Percentiles rank a stretch among this genome's conserved stretches.
These are phyloP conservation scores for Drosophila azteca DNA, from an alignment of 1,140 invertebrate genomes.

Conservation along the genomic window DNA sequence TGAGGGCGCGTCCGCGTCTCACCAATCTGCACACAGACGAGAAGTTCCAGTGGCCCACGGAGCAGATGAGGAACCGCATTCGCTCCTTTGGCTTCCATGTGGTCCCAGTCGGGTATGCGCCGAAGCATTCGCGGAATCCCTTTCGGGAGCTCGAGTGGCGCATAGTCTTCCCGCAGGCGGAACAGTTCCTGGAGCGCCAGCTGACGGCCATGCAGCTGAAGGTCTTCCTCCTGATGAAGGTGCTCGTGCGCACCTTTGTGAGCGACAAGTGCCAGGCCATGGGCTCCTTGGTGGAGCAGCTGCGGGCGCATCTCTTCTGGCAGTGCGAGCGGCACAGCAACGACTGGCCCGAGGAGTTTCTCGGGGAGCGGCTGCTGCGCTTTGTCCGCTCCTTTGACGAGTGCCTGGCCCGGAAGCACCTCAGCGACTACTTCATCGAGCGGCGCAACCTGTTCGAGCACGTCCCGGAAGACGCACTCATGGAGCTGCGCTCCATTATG, in stretches of 20 bases:
- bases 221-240: slow-evolving; percentile 87
- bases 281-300: slow-evolving; percentile 85
- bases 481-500: slow-evolving; percentile 87
- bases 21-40: slow-evolving; percentile 85
- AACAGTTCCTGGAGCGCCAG: slow-evolving; percentile 88
- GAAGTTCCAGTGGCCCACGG: slow-evolving; percentile 88
- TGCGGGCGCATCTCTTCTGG: slow-evolving; percentile 91
- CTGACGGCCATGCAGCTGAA: slow-evolving; percentile 88
- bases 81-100: slow-evolving; percentile 88
- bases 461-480: slow-evolving; percentile 87
- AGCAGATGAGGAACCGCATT: slow-evolving; percentile 87
- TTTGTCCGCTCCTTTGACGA: slow-evolving; percentile 87
- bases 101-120: slow-evolving; percentile 87
- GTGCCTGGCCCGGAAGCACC: slow-evolving; percentile 84
- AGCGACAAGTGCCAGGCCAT: slow-evolving; percentile 67
- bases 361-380: slow-evolving; percentile 87
- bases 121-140: slow-evolving; percentile 85
- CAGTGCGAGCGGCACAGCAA: slow-evolving; percentile 89
- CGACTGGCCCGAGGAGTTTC: slow-evolving; percentile 88
- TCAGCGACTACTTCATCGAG: slow-evolving; percentile 90
- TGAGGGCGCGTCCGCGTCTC: slow-evolving; percentile 85
- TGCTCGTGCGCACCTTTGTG: slow-evolving; percentile 88
- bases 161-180: slow-evolving; percentile 89
- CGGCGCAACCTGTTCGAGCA: slow-evolving; percentile 89
- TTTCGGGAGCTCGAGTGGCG: slow-evolving; percentile 89